Evolutionary conservation across 1,140 invertebrate genomes (phyloP), one percentile per base, ranked within the genome.

Genomic region (Diorhabda sublineata): DNA sequence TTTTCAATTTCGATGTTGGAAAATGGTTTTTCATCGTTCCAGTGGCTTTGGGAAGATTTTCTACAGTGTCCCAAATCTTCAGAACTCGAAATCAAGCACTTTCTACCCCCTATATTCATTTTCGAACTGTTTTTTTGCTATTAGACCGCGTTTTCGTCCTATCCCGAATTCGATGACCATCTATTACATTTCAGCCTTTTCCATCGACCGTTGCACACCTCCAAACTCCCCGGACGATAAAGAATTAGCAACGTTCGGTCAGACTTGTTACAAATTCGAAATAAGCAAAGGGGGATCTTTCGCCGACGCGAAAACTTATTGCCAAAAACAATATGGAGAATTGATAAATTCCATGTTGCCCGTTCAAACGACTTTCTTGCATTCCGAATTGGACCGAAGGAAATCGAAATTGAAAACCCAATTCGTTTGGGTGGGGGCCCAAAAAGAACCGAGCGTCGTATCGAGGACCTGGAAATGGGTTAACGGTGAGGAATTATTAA

Each of bases 401-500:
- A 94, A 94, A 76, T 82, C 88, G 0, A 88, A 87, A 60, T 76
- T 96, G 6, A 93, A 93, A 79, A 92, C 92, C 0, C 92, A 94
- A 75, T 82, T 96, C 42, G 90, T 96, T 0, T 96, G 95, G 95
- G 92, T 97, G 52, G 94, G 95, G 2, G 93, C 92, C 0, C 90
- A 92, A 75, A 94, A 94, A 76, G 94, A 96, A 73, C 92, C 92
- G 0, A 88, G 90, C 7, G 86, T 93, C 45, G 92, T 90, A 0
- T 90, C 90, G 0, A 86, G 91, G 65, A 94, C 90, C 2, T 97
- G 94, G 94, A 90, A 90, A 81, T 96, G 94, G 94, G 91, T 95
- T 26, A 90, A 93, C 78, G 93, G 93, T 95, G 82, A 85, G 86
- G 60, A 9, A n/a, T 52, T 3, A 52, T 8, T 2, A 52, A 52